A percentile compares a stretch with the other conserved stretches of the same genome.
Evolutionary conservation across 1,140 invertebrate genomes (phyloP).

Genomic region (Trichogramma pretiosum): DNA sequence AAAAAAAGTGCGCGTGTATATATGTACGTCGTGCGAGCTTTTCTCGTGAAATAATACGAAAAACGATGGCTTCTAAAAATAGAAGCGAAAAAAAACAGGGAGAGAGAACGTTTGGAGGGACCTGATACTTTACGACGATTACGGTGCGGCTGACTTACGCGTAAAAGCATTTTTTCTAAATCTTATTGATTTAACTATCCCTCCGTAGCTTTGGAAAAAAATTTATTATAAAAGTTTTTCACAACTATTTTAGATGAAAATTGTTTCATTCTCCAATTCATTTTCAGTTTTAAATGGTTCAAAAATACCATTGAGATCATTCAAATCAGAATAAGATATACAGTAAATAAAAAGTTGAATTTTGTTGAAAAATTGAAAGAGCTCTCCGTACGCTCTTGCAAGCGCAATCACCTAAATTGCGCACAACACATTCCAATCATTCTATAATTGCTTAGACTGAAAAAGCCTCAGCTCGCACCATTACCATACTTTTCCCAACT

Average conservation of each 20-base stretch:
- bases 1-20: slow-evolving; percentile 11
- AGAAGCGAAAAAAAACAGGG: no score
- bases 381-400: no score
- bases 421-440: no score
- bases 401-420: no score
- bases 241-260: no score
- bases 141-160: slow-evolving; percentile 6
- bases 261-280: slow-evolving; percentile 5
- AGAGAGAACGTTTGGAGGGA: slow-evolving; percentile 12
- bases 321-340: no score
- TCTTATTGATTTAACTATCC: background rate
- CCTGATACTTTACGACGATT: slow-evolving; percentile 13
- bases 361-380: no score
- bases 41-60: slow-evolving; percentile 28
- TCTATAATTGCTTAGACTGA: no score
- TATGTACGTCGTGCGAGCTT: slow-evolving; percentile 19
- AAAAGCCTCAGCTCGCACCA: no score
- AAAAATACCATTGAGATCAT: background rate
- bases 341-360: no score
- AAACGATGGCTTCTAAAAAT: slow-evolving; percentile 17
- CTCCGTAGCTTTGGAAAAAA: no score
- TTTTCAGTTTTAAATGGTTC: background rate
- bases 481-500: background rate
- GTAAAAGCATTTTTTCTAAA: slow-evolving; percentile 2
- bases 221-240: no score